A percentile compares a stretch with the other conserved stretches of the same genome.
Conservation (phyloP, 2,888 invertebrate genomes). For the Cetonia aurata region DNA sequence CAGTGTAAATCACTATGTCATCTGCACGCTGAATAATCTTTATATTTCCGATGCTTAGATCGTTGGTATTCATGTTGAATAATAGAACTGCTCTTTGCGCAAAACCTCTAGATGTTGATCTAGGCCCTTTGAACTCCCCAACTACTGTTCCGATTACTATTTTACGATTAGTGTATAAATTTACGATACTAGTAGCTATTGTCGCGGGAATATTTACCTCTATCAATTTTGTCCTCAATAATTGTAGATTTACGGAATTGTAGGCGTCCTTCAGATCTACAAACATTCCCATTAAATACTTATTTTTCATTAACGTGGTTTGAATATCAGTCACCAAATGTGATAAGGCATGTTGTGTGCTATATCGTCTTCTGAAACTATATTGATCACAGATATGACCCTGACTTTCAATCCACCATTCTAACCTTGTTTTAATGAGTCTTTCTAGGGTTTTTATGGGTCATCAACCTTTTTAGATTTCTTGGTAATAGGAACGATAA, state of each 20-base stretch:
- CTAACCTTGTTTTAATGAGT: too few species aligned
- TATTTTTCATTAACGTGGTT: too few species aligned
- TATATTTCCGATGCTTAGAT: neutral
- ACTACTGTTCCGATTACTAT: neutral
- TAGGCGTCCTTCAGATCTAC: conserved; percentile 2
- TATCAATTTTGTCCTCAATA: neutral
- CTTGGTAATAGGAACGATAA: too few species aligned
- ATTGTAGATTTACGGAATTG: conserved; percentile 3
- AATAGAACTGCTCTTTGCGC: conserved; percentile 1
- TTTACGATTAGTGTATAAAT: neutral
- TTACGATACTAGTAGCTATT: neutral
- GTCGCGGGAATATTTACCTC: neutral
- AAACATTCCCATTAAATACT: neutral
- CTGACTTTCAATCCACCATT: too few species aligned
- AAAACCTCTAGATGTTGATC: neutral
- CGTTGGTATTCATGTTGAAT: conserved; percentile 3
- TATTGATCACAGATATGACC: too few species aligned
- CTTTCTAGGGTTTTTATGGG: too few species aligned
- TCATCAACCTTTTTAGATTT: too few species aligned
- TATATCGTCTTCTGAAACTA: too few species aligned
- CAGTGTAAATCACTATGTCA: conserved; percentile 5
- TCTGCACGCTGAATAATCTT: conserved; percentile 2
- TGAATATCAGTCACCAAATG: too few species aligned
- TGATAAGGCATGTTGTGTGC: too few species aligned
- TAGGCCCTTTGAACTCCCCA: neutral